These are phyloP conservation scores for Schrankia costaestrigalis DNA, from an alignment of 2,888 invertebrate species.

Conservation along the genomic window DNA sequence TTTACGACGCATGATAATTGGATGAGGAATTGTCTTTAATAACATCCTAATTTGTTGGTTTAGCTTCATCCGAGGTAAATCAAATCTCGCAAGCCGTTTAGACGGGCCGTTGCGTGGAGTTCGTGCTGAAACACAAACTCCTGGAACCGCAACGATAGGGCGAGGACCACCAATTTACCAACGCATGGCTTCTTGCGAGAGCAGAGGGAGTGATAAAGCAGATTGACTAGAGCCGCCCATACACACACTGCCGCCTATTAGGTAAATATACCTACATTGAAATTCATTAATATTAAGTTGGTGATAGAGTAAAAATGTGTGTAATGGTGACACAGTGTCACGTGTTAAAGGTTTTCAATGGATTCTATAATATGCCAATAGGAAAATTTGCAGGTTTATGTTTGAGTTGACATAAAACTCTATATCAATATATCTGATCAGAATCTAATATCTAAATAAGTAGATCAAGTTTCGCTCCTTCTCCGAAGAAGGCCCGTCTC, in stretches of 20 bases:
- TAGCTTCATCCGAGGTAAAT: constrained; percentile 95
- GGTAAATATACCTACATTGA: constrained; percentile 27
- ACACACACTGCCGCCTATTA: constrained; percentile 78
- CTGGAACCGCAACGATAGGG: constrained; percentile 84
- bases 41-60: no score
- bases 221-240: constrained; percentile 91
- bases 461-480: no score
- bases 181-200: constrained; percentile 93
- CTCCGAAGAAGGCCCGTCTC: no score
- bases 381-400: no score
- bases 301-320: background rate
- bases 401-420: no score
- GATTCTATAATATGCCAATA: no score
- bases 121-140: constrained; percentile 84
- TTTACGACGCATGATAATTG: no score
- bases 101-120: constrained; percentile 70
- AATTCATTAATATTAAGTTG: background rate
- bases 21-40: no score
- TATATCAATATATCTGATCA: no score
- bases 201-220: constrained; percentile 87
- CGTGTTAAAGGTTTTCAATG: no score
- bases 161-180: constrained; percentile 88
- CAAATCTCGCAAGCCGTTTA: constrained; percentile 77
- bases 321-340: no score
- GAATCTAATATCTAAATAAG: no score